Evolutionary conservation across 2,113 vertebrate genomes (phyloP).

Genomic region (Anser cygnoides): DNA sequence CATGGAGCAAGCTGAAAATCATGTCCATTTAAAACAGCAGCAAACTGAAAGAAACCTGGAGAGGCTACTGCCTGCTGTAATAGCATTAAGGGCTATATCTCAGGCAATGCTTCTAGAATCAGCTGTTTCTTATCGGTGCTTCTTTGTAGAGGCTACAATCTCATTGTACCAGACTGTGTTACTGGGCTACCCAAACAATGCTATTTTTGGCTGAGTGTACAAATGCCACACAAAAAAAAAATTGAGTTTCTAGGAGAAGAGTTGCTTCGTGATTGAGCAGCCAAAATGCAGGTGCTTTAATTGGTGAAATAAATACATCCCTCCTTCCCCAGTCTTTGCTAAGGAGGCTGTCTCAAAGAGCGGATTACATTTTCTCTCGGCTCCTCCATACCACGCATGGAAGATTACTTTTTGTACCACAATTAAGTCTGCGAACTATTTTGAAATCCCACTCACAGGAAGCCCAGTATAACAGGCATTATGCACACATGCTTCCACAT

Average conservation of each 20-base stretch:
- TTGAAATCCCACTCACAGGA: slow-evolving; percentile 42
- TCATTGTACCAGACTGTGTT: slow-evolving; percentile 45
- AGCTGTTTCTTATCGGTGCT: slow-evolving; percentile 60
- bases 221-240: slow-evolving; percentile 7
- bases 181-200: slow-evolving; percentile 34
- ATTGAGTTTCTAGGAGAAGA: neutral
- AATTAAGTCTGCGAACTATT: slow-evolving; percentile 34
- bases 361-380: neutral
- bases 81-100: slow-evolving; percentile 52
- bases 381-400: neutral
- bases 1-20: neutral
- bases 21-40: neutral
- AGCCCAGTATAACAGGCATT: neutral
- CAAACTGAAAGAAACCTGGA: slow-evolving; percentile 3
- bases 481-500: slow-evolving; percentile 9
- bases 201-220: slow-evolving; percentile 18
- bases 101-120: slow-evolving; percentile 50
- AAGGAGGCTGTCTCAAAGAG: neutral
- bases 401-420: slow-evolving; percentile 2
- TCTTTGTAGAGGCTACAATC: slow-evolving; percentile 22
- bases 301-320: neutral
- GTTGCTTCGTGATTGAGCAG: neutral
- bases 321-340: neutral
- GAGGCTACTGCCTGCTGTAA: slow-evolving; percentile 15
- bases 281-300: slow-evolving; percentile 21